phyloP scores from a whole-genome alignment of 2,888 invertebrate species.

The Cheilosia impressa region DNA sequence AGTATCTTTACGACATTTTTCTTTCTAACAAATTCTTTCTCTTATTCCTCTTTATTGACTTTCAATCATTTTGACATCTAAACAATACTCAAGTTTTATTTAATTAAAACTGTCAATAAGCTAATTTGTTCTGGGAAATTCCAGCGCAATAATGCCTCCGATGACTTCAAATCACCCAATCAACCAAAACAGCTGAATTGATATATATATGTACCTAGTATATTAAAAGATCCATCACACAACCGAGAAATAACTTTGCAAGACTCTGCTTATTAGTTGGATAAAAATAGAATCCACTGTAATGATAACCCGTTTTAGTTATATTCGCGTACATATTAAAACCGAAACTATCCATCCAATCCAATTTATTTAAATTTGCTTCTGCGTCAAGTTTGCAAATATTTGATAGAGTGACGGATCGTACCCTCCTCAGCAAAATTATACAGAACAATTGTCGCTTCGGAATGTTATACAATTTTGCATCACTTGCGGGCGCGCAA shows the following conservation, averaged over 20 bases:
- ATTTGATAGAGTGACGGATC: no score
- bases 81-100: background rate
- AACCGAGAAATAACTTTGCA: background rate
- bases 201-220: background rate
- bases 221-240: background rate
- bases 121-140: background rate
- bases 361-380: constrained; percentile 36
- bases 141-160: background rate
- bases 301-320: constrained; percentile 29
- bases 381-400: background rate
- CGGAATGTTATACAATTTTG: constrained; percentile 28
- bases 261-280: background rate
- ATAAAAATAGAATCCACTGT: constrained; percentile 29
- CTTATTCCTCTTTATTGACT: no score
- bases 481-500: constrained; percentile 10
- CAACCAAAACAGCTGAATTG: constrained; percentile 2
- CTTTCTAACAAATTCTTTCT: no score
- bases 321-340: background rate
- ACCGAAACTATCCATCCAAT: constrained; percentile 3
- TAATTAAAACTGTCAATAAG: background rate
- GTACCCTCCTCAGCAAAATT: background rate
- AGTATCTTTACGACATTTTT: no score
- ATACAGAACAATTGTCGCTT: background rate
- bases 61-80: no score
- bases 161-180: constrained; percentile 22